Conservation (phyloP, 35 echinoderm and acorn worm species). For the Nesometra sesokonis region DNA sequence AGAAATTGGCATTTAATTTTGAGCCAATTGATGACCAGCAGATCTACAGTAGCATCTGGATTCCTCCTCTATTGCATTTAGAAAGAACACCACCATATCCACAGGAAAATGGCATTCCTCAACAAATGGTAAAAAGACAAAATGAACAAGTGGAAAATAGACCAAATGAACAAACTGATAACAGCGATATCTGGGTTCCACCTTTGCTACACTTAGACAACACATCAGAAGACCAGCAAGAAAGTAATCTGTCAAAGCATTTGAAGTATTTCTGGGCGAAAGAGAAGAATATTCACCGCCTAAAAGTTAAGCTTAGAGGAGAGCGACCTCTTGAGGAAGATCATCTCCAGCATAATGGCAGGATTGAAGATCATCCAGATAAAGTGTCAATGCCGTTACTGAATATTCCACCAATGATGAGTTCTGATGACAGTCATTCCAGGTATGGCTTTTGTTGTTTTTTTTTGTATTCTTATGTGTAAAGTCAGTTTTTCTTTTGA, state of each 20-base stretch:
- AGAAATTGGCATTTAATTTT: not conserved
- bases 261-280: not conserved
- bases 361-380: not conserved
- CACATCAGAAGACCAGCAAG: not conserved
- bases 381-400: not conserved
- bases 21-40: not conserved
- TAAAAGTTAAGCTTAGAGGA: not conserved
- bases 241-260: not conserved
- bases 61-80: not conserved
- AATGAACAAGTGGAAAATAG: not conserved
- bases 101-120: not conserved
- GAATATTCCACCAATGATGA: not conserved
- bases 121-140: not conserved
- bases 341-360: not conserved
- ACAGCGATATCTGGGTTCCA: not conserved
- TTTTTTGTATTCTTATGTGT: not conserved
- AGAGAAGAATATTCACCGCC: not conserved
- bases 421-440: not conserved
- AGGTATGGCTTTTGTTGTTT: not conserved
- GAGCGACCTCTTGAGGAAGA: not conserved
- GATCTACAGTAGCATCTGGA: not conserved
- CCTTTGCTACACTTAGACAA: not conserved
- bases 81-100: not conserved
- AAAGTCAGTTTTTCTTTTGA: too few species aligned
- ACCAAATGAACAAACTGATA: too few species aligned